These are phyloP conservation scores for Ochropleura plecta DNA, from an alignment of 2,888 invertebrate species.

Conservation along the genomic window DNA sequence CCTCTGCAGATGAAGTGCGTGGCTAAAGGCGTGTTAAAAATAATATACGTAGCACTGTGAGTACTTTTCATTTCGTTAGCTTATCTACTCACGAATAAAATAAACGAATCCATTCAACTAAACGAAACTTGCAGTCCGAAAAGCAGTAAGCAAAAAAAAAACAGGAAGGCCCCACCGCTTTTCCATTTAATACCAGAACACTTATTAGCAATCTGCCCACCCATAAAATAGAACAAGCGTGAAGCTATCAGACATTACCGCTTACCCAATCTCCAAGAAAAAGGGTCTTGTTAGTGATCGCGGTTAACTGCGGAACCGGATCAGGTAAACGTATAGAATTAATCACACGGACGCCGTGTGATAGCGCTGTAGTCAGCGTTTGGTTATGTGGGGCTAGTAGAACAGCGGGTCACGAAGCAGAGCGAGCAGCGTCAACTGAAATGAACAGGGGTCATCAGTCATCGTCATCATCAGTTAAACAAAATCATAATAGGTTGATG, in stretches of 20 bases:
- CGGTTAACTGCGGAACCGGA: conserved; percentile 82
- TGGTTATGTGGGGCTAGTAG: conserved; percentile 69
- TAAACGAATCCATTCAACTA: neutral
- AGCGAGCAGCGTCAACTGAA: neutral
- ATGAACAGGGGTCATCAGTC: neutral
- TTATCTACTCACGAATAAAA: neutral
- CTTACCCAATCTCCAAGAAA: conserved; percentile 72
- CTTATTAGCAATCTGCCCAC: conserved; percentile 63
- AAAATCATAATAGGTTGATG: too few species aligned
- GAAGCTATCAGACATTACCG: conserved; percentile 64
- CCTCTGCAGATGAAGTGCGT: too few species aligned
- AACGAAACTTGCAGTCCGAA: neutral
- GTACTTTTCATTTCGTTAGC: neutral
- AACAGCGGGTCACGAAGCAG: conserved; percentile 36
- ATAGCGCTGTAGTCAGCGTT: conserved; percentile 85
- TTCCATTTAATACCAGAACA: conserved; percentile 43
- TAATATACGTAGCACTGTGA: too few species aligned
- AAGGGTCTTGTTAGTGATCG: conserved; percentile 75
- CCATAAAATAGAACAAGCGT: conserved; percentile 59
- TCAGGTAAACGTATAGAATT: conserved; percentile 88
- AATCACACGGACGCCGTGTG: conserved; percentile 85
- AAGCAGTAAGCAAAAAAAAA: conserved; percentile 4
- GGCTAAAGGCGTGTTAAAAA: too few species aligned
- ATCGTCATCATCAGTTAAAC: too few species aligned
- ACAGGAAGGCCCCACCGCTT: conserved; percentile 25